Evolutionary conservation across 2,113 vertebrate species (phyloP), one percentile per base, ranked within the genome.

Genomic region (Chamaea fasciata): DNA sequence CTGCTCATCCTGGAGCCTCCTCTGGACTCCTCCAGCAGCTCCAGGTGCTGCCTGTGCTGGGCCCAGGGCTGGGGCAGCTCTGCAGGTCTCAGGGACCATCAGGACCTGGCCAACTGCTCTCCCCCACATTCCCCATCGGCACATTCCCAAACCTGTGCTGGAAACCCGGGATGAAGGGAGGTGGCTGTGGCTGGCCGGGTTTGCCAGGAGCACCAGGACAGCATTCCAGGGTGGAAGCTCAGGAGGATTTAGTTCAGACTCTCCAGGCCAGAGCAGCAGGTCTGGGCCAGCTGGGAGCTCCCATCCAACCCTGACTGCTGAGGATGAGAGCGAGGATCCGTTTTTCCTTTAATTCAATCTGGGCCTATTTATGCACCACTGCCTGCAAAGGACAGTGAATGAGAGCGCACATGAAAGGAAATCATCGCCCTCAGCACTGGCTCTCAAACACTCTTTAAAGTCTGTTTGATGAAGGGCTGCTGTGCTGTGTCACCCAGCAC

Each of bases 381-480:
- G 92, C 71, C 90, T 95, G 95, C 81, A 95, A 90, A 88, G 90
- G 95, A 94, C 79, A 92, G 30, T 56, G 91, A 96, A 94, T 97
- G 82, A 94, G 96, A 91, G 94, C 9, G 68, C 79, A 86, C 90
- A 94, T 93, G 91, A 97, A 97, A 96, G 95, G 52, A 89, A 95
- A 87, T 27, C 83, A 71, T 2, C 67, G 89, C 97, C 90, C 84
- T 94, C 89, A 94, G 97, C 94, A 19, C 83, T 63, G 73, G 33
- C 39, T 94, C 96, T 94, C 93, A 70, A 93, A 93, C 67, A 70
- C 49, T 42, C 91, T 89, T 53, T 83, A 7, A 91, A 87, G 83
- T 68, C 95, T 78, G 75, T 31, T 28, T 52, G 92, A 95, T 78
- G 81, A 96, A 87, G 90, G 68, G 84, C 65, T 71, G 87, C 63